Evolutionary conservation across 2,797 vertebrate species (phyloP).

Genomic region (Lagodon rhomboides): DNA sequence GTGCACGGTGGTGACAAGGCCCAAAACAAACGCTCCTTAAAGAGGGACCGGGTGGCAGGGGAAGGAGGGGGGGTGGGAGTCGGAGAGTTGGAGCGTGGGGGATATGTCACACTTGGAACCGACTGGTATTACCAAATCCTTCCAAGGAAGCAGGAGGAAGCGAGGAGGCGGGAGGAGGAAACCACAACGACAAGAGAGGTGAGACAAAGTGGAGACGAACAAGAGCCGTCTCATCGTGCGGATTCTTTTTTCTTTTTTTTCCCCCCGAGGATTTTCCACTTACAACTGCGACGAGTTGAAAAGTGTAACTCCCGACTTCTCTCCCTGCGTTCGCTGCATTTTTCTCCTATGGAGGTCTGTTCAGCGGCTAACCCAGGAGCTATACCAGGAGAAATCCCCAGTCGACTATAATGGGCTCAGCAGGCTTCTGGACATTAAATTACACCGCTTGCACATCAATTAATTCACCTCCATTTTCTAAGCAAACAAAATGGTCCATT

Average conservation of each 20-base stretch:
- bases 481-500: conserved; percentile 76
- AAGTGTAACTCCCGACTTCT: conserved; percentile 36
- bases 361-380: conserved; percentile 45
- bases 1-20: conserved; percentile 72
- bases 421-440: conserved; percentile 66
- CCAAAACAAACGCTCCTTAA: conserved; percentile 82
- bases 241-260: conserved; percentile 36
- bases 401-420: conserved; percentile 56
- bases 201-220: conserved; percentile 50
- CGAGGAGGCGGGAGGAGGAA: conserved; percentile 48
- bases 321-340: conserved; percentile 5
- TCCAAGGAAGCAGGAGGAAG: conserved; percentile 60
- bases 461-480: conserved; percentile 77
- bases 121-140: conserved; percentile 74
- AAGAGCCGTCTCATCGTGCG: conserved; percentile 38
- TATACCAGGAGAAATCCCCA: conserved; percentile 49
- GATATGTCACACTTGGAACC: conserved; percentile 82
- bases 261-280: conserved; percentile 49
- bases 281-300: conserved; percentile 48
- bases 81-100: conserved; percentile 40
- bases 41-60: conserved; percentile 56
- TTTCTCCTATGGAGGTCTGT: conserved; percentile 54
- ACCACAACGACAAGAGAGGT: conserved; percentile 59
- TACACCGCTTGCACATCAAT: conserved; percentile 74
- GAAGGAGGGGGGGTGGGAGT: conserved; percentile 29